Base-by-base conservation (phyloP, 2,888 invertebrate species). In the Encarsia formosa region DNA sequence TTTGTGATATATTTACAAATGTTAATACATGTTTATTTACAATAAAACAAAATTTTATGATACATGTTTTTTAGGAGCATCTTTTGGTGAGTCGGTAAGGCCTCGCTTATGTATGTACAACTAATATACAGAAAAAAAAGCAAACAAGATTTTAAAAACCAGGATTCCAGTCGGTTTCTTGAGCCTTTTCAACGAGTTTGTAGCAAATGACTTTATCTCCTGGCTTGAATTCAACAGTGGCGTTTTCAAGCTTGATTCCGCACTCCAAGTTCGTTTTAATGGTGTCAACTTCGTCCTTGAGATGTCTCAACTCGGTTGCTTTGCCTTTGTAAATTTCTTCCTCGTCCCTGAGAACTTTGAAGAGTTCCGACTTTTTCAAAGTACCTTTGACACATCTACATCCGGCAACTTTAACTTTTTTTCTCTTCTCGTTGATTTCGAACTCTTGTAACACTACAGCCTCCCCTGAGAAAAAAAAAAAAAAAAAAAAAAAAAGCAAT, bases 201-300 rank as follows among this genome's bases (percentile, higher is more conserved):
- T 87, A 93, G 73, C 94, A 95, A 22, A 88, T 70, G 5, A 97
- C 74, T 0, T 74, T 75, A 72, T 98, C 97, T 0, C 91, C 92
- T 0, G 84, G 77, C 71, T 85, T 72, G 51, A 91, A 85, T 22
- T 77, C 68, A 23, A 91, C 62, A 1, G 74, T 68, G 1, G 75
- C 65, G 64, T 90, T 85, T 2, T 80, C 79, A 47, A 97, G 78
- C 55, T 86, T 83, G 23, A 98, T 69, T 0, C 97, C 97, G 73
- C 97, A 97, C 70, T 98, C 96, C 52, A 85, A 81, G 68, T 90
- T 90, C 40, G 82, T 84, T 69, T 89, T 90, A 32, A 97, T 83
- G 0, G 82, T 79, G 5, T 85, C 84, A 4, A 93, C 91, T 75
- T 96, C 95, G 44, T 85, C 82, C 70, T 96, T 97, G 40, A 92